Conservation (phyloP, 2,113 vertebrate genomes). For the Cyprinodon brontotheroides region DNA sequence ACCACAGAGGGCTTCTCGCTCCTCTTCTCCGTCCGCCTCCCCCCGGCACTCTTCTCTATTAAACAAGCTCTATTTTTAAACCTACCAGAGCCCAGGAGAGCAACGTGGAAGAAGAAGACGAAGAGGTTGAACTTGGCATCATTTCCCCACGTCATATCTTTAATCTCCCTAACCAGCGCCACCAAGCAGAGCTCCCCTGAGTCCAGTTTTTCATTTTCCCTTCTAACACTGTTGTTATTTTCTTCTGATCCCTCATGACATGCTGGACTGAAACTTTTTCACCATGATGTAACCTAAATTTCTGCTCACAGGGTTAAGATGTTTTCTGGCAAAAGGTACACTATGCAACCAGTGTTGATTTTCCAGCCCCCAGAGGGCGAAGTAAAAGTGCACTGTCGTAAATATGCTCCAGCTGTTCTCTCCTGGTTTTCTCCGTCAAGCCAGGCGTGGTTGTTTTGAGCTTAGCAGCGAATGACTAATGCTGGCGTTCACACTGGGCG, state of each 20-base stretch:
- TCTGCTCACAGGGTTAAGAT: conserved; percentile 35
- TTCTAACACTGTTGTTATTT: conserved; percentile 58
- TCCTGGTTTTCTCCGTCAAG: too few species aligned
- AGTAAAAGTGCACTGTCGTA: too few species aligned
- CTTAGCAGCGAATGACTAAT: too few species aligned
- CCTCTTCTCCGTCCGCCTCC: conserved; percentile 51
- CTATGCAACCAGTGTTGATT: too few species aligned
- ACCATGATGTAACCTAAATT: conserved; percentile 47
- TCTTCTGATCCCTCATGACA: conserved; percentile 47
- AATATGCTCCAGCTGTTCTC: too few species aligned
- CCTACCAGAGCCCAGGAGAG: conserved; percentile 44
- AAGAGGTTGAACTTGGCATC: conserved; percentile 65
- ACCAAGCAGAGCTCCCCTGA: conserved; percentile 35
- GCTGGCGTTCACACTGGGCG: too few species aligned
- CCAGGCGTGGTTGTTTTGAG: too few species aligned
- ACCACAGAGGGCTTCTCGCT: conserved; percentile 58
- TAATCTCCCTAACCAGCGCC: conserved; percentile 40
- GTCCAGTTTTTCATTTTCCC: conserved; percentile 57
- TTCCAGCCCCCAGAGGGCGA: too few species aligned
- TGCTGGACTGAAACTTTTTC: conserved; percentile 39
- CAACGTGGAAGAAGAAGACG: conserved; percentile 46
- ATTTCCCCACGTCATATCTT: conserved; percentile 61
- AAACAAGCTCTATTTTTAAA: conserved; percentile 77
- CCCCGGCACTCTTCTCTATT: conserved; percentile 67
- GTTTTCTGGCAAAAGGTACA: too few species aligned